Evolutionary conservation across 2,113 vertebrate genomes (phyloP), one percentile per base, ranked within the genome.

Genomic region (Dipodomys ordii): DNA sequence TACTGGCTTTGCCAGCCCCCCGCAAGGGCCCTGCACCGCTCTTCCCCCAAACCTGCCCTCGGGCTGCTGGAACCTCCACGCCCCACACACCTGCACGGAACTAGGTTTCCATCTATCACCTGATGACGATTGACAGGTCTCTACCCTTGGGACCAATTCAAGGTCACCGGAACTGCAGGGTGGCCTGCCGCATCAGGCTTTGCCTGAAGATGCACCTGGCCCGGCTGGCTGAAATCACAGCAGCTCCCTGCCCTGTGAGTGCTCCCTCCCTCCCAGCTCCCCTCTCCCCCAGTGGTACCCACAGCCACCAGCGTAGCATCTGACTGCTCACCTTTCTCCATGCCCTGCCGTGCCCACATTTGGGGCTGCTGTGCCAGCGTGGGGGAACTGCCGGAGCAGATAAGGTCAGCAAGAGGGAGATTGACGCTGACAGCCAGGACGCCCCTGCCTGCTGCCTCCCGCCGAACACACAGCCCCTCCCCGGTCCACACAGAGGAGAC

Each of bases 351-450:
- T 1, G 32, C 25, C 79, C 79, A 60, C 71, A 82, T 5, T 2
- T 0, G 0, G 72, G 28, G 13, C 10, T 1, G 1, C 49, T 25
- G 0, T 7, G 32, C 10, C 22, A 6, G 0, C 1, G 8, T 4
- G 7, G 35, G 72, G 28, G 13, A 69, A 79, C 5, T 7, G 7
- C 4, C 2, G 12, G 53, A n/a, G 28, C 2, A 1, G 60, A 13
- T 8, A 18, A 35, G 7, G 22, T 12, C 39, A 44, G 39, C 44
- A 4, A 22, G 44, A 27, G 20, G 22, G 44, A 65, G 49, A 25
- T 32, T 2, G 3, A 80, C 27, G 71, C 64, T 4, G 25, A 67
- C 64, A 27, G 81, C 46, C 1, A 0, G 22, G 25, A 7, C 15
- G 74, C 68, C 65, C 9, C 67, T 13, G 0, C 46, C 19, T 0